Conservation (phyloP, 2,113 vertebrate genomes). For the Parus major region DNA sequence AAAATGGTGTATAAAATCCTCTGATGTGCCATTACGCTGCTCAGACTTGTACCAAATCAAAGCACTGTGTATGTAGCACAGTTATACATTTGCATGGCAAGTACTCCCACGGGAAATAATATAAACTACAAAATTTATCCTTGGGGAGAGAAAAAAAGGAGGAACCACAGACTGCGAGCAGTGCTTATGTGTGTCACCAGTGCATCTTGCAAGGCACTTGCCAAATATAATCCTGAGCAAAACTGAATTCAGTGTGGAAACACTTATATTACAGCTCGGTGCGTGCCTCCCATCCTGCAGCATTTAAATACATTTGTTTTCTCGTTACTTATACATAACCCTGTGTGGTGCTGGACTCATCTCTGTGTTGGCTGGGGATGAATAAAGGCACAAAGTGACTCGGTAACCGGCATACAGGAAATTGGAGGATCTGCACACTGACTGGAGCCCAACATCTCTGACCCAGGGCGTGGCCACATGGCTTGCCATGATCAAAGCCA, state of each 20-base stretch:
- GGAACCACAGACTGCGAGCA: not conserved
- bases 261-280: not conserved
- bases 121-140: conserved; percentile 16
- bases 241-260: not conserved
- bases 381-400: not conserved
- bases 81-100: conserved; percentile 45
- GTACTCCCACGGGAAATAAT: conserved; percentile 33
- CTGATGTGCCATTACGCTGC: not conserved
- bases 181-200: not conserved
- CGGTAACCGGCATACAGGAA: not conserved
- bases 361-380: not conserved
- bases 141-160: not conserved
- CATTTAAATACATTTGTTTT: not conserved
- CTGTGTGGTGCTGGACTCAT: not conserved
- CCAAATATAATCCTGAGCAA: not conserved
- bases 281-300: not conserved
- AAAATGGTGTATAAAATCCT: not conserved
- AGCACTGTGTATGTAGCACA: not conserved
- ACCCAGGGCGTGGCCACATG: rapidly evolving
- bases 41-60: conserved; percentile 26
- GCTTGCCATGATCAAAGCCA: not conserved
- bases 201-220: not conserved
- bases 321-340: not conserved
- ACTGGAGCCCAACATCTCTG: not conserved
- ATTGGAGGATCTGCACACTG: rapidly evolving